A percentile compares a stretch with the other conserved stretches of the same genome.
These are phyloP conservation scores for Phasia obesa DNA, from an alignment of 2,888 invertebrate species.

Conservation along the genomic window DNA sequence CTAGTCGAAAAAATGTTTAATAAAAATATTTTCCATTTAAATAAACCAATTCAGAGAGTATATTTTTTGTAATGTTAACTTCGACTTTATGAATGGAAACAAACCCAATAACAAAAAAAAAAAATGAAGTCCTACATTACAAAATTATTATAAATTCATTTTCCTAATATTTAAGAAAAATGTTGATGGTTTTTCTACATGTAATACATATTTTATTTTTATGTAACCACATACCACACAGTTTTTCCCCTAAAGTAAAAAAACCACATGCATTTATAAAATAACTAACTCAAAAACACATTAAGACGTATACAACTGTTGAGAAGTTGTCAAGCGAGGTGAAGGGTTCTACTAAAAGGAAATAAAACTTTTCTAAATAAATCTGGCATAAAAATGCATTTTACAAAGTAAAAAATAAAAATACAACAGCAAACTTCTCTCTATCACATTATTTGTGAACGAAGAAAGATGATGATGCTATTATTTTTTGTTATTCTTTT, in stretches of 20 bases:
- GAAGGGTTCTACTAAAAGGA: conserved; percentile 27
- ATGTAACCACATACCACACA: conserved; percentile 10
- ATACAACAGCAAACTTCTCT: conserved; percentile 31
- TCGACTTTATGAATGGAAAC: neutral
- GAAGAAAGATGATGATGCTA: conserved; percentile 28
- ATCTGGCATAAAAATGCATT: conserved; percentile 65
- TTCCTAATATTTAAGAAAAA: conserved; percentile 18
- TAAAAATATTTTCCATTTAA: too few relatives aligned
- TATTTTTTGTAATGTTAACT: too few relatives aligned
- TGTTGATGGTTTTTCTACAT: neutral
- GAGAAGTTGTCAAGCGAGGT: neutral
- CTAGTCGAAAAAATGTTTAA: too few relatives aligned
- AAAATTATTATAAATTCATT: conserved; percentile 23
- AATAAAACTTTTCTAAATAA: conserved; percentile 62
- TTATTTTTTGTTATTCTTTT: conserved; percentile 12
- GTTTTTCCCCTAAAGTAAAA: conserved; percentile 7
- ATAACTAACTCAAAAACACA: conserved; percentile 11
- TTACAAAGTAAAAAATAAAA: conserved; percentile 33
- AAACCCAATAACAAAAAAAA: neutral
- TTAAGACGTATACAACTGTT: neutral
- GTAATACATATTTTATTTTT: neutral
- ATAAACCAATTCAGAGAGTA: too few relatives aligned
- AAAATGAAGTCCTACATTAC: neutral
- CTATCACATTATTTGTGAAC: conserved; percentile 20
- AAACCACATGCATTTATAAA: conserved; percentile 31